Base-by-base conservation (phyloP, 2,113 vertebrate species). In the Phaethornis superciliosus region DNA sequence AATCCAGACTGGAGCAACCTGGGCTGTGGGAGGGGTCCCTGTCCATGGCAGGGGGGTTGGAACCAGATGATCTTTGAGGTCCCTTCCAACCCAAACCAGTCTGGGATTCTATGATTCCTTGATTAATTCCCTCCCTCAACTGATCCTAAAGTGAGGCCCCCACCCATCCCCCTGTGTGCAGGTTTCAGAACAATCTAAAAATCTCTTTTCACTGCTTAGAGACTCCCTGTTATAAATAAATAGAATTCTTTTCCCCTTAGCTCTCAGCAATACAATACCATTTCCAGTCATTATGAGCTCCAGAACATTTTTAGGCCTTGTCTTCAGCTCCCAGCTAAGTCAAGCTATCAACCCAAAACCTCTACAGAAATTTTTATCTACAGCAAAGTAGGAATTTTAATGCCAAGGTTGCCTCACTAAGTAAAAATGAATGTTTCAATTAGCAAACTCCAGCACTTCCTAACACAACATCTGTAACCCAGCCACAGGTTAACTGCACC, bases 401-500 rank as follows among this genome's bases (percentile, higher is more conserved):
- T 3, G 6, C 3, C 1, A 51, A 59, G 32, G 9, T 32, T 72
- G 76, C 32, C 49, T 70, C 23, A 2, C 19, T 15, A 35, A 51
- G 35, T 22, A 71, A 58, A 85, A 92, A 10, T 3, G 5, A 3
- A 75, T 17, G 52, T 30, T 65, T 59, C 65, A 46, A 12, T 64
- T 58, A 85, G 70, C 46, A 44, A 89, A 72, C 33, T 21, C 85
- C 69, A 32, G 19, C 85, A 65, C 13, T 32, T 44, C 46, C 35
- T 26, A 47, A 51, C 40, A 44, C 69, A 32, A 13, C 5, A 69
- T 24, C 72, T 35, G 47, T 33, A 67, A 35, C 30, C 5, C 0
- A 0, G 52, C n/a, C 46, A 52, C 17, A 7, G 20, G 51, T 59
- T 71, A 80, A 71, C 1, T 5, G 68, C 1, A 1, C 22, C 33